Evolutionary conservation across 2,113 vertebrate genomes (phyloP).

Genomic region (Rallus limicola): DNA sequence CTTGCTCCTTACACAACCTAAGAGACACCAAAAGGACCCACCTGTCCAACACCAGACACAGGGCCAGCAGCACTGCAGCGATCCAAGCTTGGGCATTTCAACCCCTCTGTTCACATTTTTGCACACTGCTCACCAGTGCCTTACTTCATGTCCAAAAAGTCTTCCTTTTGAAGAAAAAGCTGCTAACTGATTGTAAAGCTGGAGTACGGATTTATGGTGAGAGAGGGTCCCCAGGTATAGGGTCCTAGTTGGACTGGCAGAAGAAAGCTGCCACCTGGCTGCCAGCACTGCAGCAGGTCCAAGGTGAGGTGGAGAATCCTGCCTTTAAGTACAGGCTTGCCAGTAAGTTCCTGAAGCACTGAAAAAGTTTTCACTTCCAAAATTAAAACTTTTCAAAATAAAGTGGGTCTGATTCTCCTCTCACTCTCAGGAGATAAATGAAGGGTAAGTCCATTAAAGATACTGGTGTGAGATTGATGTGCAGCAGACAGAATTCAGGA

Average conservation of each 20-base stretch:
- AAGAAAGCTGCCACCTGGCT: background rate
- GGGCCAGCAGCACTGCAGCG: background rate
- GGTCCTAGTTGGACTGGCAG: background rate
- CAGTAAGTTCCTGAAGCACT: background rate
- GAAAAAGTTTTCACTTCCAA: slow-evolving; percentile 16
- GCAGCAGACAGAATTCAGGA: slow-evolving; percentile 28
- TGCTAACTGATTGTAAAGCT: background rate
- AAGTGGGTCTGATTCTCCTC: background rate
- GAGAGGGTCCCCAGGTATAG: background rate
- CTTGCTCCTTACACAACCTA: background rate
- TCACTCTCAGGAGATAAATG: slow-evolving; percentile 37
- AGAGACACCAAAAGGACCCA: background rate
- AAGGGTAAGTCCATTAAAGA: slow-evolving; percentile 50
- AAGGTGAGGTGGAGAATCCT: background rate
- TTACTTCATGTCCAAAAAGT: background rate
- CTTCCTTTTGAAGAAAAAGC: background rate
- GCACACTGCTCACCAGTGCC: background rate
- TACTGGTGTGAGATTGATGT: slow-evolving; percentile 36
- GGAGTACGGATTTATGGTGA: rapidly evolving
- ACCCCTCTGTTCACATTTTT: background rate
- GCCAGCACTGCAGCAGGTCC: background rate
- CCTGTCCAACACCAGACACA: background rate
- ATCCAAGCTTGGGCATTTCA: background rate
- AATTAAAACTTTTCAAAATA: slow-evolving; percentile 29
- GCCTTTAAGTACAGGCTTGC: background rate